Conservation (phyloP, 2,888 invertebrate genomes). For the Hedychridium roseum region DNA sequence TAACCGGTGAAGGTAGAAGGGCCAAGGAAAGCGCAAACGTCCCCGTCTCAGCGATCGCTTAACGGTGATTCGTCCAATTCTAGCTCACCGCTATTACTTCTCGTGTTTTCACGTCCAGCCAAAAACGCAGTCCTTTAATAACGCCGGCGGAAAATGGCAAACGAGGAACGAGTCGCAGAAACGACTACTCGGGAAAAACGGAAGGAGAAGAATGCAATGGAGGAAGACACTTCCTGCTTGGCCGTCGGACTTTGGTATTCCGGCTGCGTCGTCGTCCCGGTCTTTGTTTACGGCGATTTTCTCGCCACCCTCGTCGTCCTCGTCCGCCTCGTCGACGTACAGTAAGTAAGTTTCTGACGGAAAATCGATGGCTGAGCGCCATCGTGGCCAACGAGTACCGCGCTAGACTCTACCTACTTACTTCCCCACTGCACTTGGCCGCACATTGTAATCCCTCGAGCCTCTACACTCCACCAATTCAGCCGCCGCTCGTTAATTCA, state of each 20-base stretch:
- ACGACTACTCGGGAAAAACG: background rate
- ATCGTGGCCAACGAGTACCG: slow-evolving; percentile 35
- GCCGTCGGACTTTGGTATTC: slow-evolving; percentile 12
- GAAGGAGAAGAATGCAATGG: background rate
- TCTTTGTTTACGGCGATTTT: slow-evolving; percentile 33
- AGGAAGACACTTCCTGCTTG: too few species aligned
- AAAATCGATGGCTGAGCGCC: slow-evolving; percentile 49
- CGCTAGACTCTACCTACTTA: too few species aligned
- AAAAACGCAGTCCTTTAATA: too few species aligned
- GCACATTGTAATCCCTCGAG: too few species aligned
- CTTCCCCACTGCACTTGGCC: too few species aligned
- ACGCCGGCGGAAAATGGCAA: too few species aligned
- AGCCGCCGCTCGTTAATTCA: too few species aligned
- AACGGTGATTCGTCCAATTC: too few species aligned
- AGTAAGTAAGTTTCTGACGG: slow-evolving; percentile 48
- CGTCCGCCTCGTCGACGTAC: slow-evolving; percentile 36
- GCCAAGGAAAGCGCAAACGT: too few species aligned
- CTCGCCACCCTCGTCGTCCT: slow-evolving; percentile 28
- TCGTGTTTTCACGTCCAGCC: background rate
- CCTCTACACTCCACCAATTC: too few species aligned
- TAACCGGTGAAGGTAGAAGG: too few species aligned
- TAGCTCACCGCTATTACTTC: background rate
- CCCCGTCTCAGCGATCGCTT: too few species aligned
- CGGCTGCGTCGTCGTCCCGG: slow-evolving; percentile 7
- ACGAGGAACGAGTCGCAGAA: background rate